These are phyloP conservation scores for Ceratoteleas bidentatus DNA, from an alignment of 1,140 invertebrate genomes.

Conservation along the genomic window DNA sequence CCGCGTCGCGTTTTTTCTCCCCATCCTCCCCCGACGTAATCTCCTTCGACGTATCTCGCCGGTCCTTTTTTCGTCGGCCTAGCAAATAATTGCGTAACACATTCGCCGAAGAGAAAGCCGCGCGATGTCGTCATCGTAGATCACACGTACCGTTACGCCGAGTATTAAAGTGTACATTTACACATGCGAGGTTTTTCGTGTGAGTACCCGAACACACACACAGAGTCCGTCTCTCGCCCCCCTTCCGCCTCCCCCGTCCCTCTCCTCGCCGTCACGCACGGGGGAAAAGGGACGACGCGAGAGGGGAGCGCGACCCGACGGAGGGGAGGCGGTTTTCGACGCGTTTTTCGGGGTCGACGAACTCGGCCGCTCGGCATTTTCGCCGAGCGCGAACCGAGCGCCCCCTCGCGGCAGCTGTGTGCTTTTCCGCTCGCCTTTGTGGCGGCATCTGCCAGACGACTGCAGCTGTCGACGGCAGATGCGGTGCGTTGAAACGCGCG, in stretches of 20 bases:
- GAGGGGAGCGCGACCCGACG: not conserved
- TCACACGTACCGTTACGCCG: slow-evolving; percentile 44
- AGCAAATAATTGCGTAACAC: slow-evolving; percentile 62
- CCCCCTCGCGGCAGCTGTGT: too few species aligned
- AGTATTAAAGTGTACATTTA: slow-evolving; percentile 10
- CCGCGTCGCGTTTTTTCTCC: not conserved
- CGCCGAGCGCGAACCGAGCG: too few species aligned
- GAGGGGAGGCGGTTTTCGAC: slow-evolving; percentile 20
- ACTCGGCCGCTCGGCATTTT: slow-evolving; percentile 32
- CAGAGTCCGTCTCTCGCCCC: too few species aligned
- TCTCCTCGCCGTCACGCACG: too few species aligned
- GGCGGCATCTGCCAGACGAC: slow-evolving; percentile 73
- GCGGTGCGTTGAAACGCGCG: too few species aligned
- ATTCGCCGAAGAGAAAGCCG: slow-evolving; percentile 58
- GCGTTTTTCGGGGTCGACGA: slow-evolving; percentile 29
- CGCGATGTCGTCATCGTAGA: slow-evolving; percentile 46
- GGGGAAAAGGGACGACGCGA: not conserved
- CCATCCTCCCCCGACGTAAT: not conserved
- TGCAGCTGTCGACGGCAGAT: slow-evolving; percentile 74
- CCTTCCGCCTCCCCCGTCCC: too few species aligned
- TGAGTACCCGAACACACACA: too few species aligned
- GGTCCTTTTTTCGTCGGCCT: slow-evolving; percentile 17
- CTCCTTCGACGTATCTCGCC: slow-evolving; percentile 6
- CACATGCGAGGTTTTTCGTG: slow-evolving; percentile 6
- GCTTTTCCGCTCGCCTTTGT: slow-evolving; percentile 58